These are phyloP conservation scores for Caenorhabditis tropicalis DNA, from an alignment of 1,140 invertebrate genomes.

Conservation along the genomic window DNA sequence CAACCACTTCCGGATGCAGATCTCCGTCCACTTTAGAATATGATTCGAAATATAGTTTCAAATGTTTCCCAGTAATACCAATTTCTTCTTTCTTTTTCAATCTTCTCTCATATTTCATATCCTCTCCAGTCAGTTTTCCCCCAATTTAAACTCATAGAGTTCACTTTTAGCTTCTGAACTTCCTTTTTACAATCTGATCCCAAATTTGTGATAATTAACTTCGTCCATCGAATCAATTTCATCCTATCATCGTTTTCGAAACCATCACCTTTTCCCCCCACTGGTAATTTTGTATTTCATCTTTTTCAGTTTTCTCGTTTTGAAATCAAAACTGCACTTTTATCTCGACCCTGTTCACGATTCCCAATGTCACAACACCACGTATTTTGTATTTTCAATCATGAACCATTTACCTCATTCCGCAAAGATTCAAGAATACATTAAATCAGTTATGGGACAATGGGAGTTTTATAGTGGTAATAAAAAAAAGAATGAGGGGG, in stretches of 20 bases:
- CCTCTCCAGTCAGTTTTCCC: slow-evolving; percentile 9
- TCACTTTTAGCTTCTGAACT: slow-evolving; percentile 8
- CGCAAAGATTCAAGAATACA: neutral
- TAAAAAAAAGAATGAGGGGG: neutral
- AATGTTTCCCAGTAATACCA: neutral
- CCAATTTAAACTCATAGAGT: neutral
- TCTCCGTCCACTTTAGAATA: slow-evolving; percentile 40
- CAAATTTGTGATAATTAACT: neutral
- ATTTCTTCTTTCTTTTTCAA: neutral
- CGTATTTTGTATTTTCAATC: neutral
- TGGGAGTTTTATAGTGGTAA: neutral
- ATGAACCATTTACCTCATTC: slow-evolving; percentile 32
- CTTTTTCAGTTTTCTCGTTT: neutral
- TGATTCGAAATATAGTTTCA: neutral
- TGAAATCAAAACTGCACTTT: neutral
- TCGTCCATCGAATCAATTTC: neutral
- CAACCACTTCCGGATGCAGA: slow-evolving; percentile 36
- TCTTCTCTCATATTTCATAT: neutral
- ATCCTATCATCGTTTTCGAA: neutral
- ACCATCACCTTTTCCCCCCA: neutral
- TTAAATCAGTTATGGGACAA: slow-evolving; percentile 13
- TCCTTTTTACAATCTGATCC: neutral
- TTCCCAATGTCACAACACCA: slow-evolving; percentile 1
- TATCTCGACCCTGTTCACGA: neutral
- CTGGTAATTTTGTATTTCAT: slow-evolving; percentile 31